A percentile compares a stretch with the other conserved stretches of the same genome.
phyloP scores from a whole-genome alignment of 2,797 vertebrate species.

The Tinamus major region DNA sequence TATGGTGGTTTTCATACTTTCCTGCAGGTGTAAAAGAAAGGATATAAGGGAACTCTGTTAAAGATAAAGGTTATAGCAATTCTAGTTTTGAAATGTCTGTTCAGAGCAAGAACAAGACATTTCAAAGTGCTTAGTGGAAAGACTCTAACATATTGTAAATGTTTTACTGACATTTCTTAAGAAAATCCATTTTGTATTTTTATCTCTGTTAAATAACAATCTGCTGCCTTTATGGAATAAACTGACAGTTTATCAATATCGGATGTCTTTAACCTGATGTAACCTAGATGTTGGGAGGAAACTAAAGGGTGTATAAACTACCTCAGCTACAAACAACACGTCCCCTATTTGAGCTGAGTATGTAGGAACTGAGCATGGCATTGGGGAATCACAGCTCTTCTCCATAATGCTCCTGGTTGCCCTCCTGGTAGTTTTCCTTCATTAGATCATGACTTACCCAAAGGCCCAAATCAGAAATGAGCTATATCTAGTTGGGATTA shows the following conservation, averaged over 20 bases:
- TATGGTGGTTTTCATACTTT: slow-evolving; percentile 57
- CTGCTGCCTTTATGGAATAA: slow-evolving; percentile 65
- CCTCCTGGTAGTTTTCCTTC: neutral
- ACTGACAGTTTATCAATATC: slow-evolving; percentile 74
- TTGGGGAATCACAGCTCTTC: neutral
- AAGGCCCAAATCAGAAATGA: neutral
- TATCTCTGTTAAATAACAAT: slow-evolving; percentile 71
- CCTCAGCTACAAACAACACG: neutral
- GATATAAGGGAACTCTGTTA: slow-evolving; percentile 36
- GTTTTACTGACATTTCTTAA: slow-evolving; percentile 75
- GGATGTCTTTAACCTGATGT: slow-evolving; percentile 46
- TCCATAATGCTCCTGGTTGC: neutral
- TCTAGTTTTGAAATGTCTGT: slow-evolving; percentile 54
- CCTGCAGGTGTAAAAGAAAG: slow-evolving; percentile 62
- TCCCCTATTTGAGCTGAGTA: neutral
- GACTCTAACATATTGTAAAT: slow-evolving; percentile 63
- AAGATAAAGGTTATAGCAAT: slow-evolving; percentile 61
- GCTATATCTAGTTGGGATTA: neutral
- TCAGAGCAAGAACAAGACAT: slow-evolving; percentile 44
- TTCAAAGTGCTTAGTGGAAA: slow-evolving; percentile 50
- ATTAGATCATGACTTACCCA: neutral
- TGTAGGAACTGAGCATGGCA: neutral
- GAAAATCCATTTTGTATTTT: slow-evolving; percentile 73
- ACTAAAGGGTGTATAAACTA: neutral
- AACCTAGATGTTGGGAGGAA: slow-evolving; percentile 12